phyloP scores from a whole-genome alignment of 2,797 vertebrate genomes.

The Falco cherrug region DNA sequence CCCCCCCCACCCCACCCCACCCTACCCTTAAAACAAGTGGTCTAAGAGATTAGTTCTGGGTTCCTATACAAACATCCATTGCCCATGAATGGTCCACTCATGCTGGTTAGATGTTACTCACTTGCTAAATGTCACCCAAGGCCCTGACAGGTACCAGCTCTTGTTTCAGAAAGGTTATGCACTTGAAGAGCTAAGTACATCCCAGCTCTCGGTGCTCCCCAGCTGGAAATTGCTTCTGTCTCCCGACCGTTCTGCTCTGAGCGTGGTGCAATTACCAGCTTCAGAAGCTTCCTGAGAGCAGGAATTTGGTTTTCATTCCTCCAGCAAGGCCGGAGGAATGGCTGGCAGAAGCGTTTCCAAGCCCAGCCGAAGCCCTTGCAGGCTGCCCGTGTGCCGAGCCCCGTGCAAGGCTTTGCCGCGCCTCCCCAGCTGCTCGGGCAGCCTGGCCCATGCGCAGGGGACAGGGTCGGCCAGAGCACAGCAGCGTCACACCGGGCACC shows the following conservation, averaged over 20 bases:
- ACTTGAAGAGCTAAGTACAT: background rate
- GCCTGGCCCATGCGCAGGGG: background rate
- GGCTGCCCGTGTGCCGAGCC: rapidly evolving
- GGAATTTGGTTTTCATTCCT: background rate
- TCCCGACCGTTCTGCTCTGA: rapidly evolving
- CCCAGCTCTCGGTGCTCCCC: rapidly evolving
- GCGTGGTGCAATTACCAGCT: background rate
- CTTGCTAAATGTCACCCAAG: background rate
- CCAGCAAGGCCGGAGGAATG: background rate
- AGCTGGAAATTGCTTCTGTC: background rate
- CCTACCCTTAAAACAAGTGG: background rate
- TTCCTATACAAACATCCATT: background rate
- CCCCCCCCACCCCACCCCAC: no score
- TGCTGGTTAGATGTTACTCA: background rate
- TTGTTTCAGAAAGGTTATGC: background rate
- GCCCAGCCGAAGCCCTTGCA: rapidly evolving
- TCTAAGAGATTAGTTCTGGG: background rate
- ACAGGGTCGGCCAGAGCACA: background rate
- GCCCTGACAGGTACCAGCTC: background rate
- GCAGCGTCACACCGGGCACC: background rate
- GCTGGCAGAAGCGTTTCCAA: background rate
- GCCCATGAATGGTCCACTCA: rapidly evolving
- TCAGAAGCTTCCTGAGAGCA: background rate
- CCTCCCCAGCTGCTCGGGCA: background rate
- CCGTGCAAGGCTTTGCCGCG: background rate